A percentile compares a stretch with the other conserved stretches of the same genome.
phyloP scores from a whole-genome alignment of 2,113 vertebrate genomes.

The Rhinoptilus africanus region DNA sequence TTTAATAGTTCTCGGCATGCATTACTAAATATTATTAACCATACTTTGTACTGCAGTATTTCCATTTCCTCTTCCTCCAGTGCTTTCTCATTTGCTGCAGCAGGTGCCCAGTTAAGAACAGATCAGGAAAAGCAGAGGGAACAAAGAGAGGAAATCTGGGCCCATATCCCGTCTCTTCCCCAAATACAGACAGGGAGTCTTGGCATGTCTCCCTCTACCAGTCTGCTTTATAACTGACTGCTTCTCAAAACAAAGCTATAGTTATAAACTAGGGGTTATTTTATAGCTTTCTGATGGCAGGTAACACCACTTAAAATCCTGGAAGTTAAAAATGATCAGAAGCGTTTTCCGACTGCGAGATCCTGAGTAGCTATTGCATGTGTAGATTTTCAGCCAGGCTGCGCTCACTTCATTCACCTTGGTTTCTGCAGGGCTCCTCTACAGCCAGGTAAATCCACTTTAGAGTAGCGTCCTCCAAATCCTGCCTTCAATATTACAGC shows the following conservation, averaged over 20 bases:
- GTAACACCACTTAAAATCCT: neutral
- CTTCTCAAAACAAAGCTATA: slow-evolving; percentile 2
- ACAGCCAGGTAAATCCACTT: neutral
- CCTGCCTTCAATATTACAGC: neutral
- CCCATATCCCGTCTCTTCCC: neutral
- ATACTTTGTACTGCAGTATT: neutral
- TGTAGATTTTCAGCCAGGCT: neutral
- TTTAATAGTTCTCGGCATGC: slow-evolving; percentile 41
- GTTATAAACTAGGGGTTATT: slow-evolving; percentile 16
- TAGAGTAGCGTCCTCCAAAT: neutral
- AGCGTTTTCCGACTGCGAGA: neutral
- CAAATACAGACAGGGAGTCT: neutral
- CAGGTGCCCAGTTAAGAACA: neutral
- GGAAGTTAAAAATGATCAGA: neutral
- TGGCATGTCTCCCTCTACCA: neutral
- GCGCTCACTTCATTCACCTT: neutral
- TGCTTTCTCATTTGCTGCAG: neutral
- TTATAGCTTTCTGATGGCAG: slow-evolving; percentile 27
- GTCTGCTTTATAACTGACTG: neutral
- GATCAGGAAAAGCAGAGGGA: slow-evolving; percentile 8
- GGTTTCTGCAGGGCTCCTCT: neutral
- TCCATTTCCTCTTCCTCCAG: slow-evolving; percentile 18
- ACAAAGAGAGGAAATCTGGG: neutral
- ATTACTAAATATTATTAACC: slow-evolving; percentile 24
- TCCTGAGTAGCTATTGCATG: neutral